Conservation (phyloP, 1,140 invertebrate genomes). For the Lepidurus arcticus region DNA sequence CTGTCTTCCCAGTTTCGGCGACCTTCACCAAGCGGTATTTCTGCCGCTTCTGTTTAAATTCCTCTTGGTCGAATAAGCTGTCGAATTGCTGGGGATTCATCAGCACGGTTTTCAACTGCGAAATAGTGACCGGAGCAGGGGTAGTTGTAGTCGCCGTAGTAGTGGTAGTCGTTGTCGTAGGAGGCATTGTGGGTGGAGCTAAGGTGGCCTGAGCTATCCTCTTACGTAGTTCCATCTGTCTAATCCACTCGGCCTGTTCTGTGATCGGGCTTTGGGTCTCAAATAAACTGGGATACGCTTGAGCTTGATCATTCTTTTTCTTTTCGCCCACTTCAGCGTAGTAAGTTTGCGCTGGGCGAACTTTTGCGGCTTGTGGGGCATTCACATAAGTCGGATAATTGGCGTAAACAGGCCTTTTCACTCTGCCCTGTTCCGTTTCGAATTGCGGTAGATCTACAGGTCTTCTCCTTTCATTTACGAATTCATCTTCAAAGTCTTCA, state of each 20-base stretch:
- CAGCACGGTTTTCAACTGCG: background rate
- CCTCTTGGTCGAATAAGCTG: conserved; percentile 1
- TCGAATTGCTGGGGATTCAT: background rate
- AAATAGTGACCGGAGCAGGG: background rate
- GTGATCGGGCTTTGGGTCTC: background rate
- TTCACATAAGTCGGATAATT: background rate
- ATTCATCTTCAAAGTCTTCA: background rate
- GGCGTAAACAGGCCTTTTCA: background rate
- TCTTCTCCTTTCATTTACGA: background rate
- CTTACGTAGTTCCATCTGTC: background rate
- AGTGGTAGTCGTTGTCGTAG: background rate
- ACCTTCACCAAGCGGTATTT: background rate
- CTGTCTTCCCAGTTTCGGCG: background rate
- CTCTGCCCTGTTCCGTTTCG: background rate
- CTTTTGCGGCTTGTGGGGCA: background rate
- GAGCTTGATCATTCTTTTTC: background rate
- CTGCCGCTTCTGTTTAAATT: background rate
- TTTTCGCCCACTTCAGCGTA: background rate
- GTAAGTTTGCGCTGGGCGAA: background rate
- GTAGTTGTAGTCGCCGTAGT: background rate
- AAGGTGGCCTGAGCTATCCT: background rate
- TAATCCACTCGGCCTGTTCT: background rate
- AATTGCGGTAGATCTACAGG: background rate
- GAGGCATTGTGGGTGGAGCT: background rate
- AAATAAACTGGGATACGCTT: background rate